These are phyloP conservation scores for Meloe dianella DNA, from an alignment of 2,888 invertebrate species.

Conservation along the genomic window DNA sequence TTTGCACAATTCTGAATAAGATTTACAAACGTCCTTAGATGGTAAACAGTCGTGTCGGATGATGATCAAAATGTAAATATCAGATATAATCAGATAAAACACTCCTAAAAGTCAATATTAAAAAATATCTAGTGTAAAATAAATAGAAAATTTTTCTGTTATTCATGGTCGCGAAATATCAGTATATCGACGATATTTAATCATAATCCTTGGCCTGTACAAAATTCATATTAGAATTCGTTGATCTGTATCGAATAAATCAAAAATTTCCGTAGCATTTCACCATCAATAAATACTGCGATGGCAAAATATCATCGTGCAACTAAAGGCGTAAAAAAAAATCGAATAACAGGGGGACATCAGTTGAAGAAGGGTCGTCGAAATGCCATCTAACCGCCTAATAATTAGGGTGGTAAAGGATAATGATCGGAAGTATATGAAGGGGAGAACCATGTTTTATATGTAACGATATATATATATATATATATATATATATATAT, in stretches of 20 bases:
- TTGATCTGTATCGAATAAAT: background rate
- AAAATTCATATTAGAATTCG: background rate
- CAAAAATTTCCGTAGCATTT: background rate
- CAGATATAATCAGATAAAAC: background rate
- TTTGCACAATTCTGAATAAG: background rate
- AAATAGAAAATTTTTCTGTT: background rate
- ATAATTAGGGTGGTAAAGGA: conserved; percentile 9
- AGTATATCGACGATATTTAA: background rate
- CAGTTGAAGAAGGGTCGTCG: background rate
- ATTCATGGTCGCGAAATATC: background rate
- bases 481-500: too few species aligned
- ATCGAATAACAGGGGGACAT: background rate
- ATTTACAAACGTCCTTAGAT: background rate
- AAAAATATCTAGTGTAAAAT: background rate
- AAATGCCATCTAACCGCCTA: conserved; percentile 7
- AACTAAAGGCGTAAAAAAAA: background rate
- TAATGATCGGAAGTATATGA: conserved; percentile 6
- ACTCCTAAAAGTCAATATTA: background rate
- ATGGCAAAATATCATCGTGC: background rate
- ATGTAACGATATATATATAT: background rate
- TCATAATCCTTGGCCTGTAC: background rate
- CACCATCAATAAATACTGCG: background rate
- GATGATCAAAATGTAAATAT: background rate
- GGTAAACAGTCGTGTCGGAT: background rate
- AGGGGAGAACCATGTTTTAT: background rate